Base-by-base conservation (phyloP, 2,888 invertebrate species). In the Actias luna region DNA sequence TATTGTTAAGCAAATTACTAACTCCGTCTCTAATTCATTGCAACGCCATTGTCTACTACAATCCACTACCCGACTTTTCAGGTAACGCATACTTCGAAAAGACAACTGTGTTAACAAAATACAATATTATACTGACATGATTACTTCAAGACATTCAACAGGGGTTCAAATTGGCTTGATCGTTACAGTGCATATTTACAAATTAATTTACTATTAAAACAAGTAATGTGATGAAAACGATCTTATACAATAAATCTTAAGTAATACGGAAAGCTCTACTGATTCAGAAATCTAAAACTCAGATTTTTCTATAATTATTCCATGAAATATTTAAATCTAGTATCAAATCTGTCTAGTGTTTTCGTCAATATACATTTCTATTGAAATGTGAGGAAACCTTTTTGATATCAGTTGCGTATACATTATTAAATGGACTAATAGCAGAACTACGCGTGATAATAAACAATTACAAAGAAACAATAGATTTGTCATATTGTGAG, bases 1-100 rank as follows among this genome's bases (percentile, higher is more conserved):
- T 82, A 92, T 91, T 91, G 90, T 91, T 88, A 72, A 82, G 79
- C 75, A 85, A 89, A 88, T 87, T 83, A 83, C 83, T 83, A 82
- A 85, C 84, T 86, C 85, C 81, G 85, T 83, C 87, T 83, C 85
- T 89, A 89, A 89, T 88, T 86, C 78, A 83, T 82, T 77, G 79
- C 81, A 77, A 72, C 76, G 63, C 86, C 74, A 91, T 90, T 92
- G 91, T 91, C 83, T 86, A 78, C 71, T 77, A 79, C 76, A 77
- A 75, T 72, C 75, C 66, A 73, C 69, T 81, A 83, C 80, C 80
- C 83, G 86, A 89, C 88, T 89, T 89, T 84, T 87, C 84, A 86
- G 84, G 64, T 77, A 76, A 71, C 84, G 83, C 80, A 80, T 85
- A 84, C 77, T 72, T 71, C 68, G 68, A 29, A 27, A n/a, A 70